Base-by-base conservation (phyloP, 2,797 vertebrate species). In the Syngnathus rostellatus region DNA sequence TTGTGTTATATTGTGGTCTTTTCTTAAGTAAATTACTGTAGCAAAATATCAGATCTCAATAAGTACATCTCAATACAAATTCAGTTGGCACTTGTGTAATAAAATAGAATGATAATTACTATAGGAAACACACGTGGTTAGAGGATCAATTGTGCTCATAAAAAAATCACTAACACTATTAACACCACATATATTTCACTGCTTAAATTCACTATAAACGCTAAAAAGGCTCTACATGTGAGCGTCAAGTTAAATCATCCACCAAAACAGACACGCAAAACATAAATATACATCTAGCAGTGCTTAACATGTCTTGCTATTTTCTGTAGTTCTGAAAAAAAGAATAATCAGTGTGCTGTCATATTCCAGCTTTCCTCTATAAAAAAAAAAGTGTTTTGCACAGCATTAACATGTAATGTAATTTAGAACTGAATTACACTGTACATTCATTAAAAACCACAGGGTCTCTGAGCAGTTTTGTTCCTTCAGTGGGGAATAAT, bases 211-310 rank as follows among this genome's bases (percentile, higher is more conserved):
- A 67, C 38, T 53, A 14, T 39, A 50, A 68, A 72, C 67, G 17
- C 23, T 68, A 45, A n/a, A 77, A 72, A 72, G 19, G n/a, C 59
- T 71, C 51, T 61, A 23, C 19, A 16, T 25, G 6, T 66, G 17
- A 38, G 65, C 43, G 76, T 81, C 62, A 77, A 78, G 67, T 77
- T 80, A 60, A 65, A 62, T 67, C 68, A 68, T 60, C 12, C n/a
- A 46, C 21, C 6, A 54, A 68, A 62, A 66, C 64, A 59, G 38
- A 72, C 5, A 72, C n/a, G 66, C 57, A 51, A 11, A 66, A 31
- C 19, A 76, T 60, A 76, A 69, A 73, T 46, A 68, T n/a, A 72
- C 11, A 65, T 67, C 64, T 40, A 68, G 37, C n/a, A 66, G 73
- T 73, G 64, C 4, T 72, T 6, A 57, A 63, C n/a, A 66, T 40